phyloP scores from a whole-genome alignment of 2,888 invertebrate genomes.

The Polymixis lichenea region DNA sequence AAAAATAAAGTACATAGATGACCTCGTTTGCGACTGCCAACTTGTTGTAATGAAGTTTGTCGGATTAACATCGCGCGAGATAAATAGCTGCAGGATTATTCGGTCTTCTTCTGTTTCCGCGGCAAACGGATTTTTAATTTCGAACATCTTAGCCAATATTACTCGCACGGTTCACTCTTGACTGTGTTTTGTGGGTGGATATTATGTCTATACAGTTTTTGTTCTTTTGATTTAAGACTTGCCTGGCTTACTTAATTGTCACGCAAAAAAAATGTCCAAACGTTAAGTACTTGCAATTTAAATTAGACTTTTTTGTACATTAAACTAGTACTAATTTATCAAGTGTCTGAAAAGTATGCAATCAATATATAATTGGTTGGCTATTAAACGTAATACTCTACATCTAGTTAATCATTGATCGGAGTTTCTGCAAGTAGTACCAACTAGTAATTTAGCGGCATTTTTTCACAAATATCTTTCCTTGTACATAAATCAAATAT shows the following conservation, averaged over 20 bases:
- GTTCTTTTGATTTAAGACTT: conserved; percentile 26
- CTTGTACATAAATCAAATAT: conserved; percentile 31
- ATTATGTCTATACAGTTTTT: conserved; percentile 39
- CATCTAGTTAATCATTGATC: conserved; percentile 37
- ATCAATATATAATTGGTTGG: conserved; percentile 56
- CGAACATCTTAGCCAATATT: conserved; percentile 21
- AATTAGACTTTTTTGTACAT: conserved; percentile 44
- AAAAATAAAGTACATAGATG: conserved; percentile 68
- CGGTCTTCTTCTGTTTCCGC: conserved; percentile 46
- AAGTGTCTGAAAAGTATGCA: conserved; percentile 42
- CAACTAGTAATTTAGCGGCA: not conserved
- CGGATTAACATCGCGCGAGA: conserved; percentile 65
- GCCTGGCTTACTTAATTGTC: conserved; percentile 16
- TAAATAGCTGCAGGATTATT: conserved; percentile 64
- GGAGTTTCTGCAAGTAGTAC: conserved; percentile 36
- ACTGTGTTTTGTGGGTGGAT: conserved; percentile 21
- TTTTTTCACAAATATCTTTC: conserved; percentile 25
- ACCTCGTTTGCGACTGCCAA: conserved; percentile 69
- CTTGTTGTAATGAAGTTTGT: conserved; percentile 66
- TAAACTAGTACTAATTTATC: conserved; percentile 61
- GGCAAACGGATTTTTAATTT: conserved; percentile 46
- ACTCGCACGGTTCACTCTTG: conserved; percentile 5
- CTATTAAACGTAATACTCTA: conserved; percentile 35
- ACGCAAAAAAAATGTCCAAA: conserved; percentile 27
- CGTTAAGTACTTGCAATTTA: conserved; percentile 22